A percentile compares a stretch with the other conserved stretches of the same genome.
Evolutionary conservation across 2,113 vertebrate genomes (phyloP).

Genomic region (Tragulus kanchil): DNA sequence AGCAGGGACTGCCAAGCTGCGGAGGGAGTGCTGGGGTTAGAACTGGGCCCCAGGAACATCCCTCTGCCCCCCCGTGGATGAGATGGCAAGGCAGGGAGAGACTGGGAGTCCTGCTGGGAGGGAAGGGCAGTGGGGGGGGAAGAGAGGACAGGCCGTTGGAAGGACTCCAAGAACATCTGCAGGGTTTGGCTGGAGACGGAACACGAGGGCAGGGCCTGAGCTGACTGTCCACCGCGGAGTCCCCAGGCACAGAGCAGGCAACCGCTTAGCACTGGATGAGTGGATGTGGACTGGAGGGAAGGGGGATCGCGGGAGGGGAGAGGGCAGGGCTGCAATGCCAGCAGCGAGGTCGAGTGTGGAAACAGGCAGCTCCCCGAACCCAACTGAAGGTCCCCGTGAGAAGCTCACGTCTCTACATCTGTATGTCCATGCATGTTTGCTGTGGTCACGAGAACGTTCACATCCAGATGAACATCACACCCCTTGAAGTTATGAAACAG

Average conservation of each 20-base stretch:
- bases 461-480: background rate
- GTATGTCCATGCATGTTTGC: background rate
- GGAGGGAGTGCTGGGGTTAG: background rate
- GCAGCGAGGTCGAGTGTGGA: background rate
- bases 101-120: background rate
- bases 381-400: background rate
- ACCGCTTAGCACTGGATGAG: background rate
- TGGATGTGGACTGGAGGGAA: background rate
- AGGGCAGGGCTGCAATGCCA: background rate
- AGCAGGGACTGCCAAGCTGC: background rate
- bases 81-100: background rate
- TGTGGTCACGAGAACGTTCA: background rate
- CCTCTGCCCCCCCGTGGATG: background rate
- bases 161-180: background rate
- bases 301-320: fast-evolving
- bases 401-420: background rate
- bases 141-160: background rate
- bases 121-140: background rate
- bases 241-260: background rate
- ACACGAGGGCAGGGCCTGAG: background rate
- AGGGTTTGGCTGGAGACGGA: background rate
- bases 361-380: background rate
- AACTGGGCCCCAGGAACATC: background rate
- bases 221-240: background rate
- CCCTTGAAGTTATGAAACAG: background rate